Percentiles rank a stretch among this genome's conserved stretches.
Evolutionary conservation across 2,797 vertebrate species (phyloP).

Genomic region (Prionace glauca): DNA sequence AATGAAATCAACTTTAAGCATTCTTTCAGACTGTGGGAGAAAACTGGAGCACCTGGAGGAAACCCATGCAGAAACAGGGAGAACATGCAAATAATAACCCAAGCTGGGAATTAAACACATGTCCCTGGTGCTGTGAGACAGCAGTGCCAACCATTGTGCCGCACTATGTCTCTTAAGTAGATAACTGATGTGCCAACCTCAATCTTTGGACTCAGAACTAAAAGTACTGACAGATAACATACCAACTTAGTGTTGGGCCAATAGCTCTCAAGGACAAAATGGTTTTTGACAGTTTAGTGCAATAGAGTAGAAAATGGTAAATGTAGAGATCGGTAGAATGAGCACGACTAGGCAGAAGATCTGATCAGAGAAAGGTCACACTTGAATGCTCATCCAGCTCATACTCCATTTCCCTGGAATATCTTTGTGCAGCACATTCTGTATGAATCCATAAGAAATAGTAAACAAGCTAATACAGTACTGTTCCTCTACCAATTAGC

Average conservation of each 20-base stretch:
- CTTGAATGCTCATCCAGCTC: neutral
- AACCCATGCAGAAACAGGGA: too few species aligned
- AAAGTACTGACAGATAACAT: neutral
- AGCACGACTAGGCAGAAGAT: neutral
- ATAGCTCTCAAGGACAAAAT: neutral
- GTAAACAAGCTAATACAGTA: neutral
- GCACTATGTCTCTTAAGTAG: neutral
- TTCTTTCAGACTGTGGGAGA: too few species aligned
- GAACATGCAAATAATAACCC: too few species aligned
- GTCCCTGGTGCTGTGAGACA: too few species aligned
- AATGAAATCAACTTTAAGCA: too few species aligned
- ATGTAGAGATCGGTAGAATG: neutral
- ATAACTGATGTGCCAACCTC: neutral
- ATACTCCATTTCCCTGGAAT: neutral
- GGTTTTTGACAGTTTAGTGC: neutral
- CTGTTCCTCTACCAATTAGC: neutral
- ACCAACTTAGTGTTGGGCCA: neutral
- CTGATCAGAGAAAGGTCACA: too few species aligned
- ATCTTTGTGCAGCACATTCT: neutral
- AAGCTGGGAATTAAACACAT: too few species aligned
- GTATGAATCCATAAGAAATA: neutral
- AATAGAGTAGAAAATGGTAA: neutral
- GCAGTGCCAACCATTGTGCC: too few species aligned
- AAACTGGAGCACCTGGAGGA: too few species aligned
- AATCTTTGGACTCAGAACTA: neutral